Evolutionary conservation across 35 echinoderm and acorn worm genomes (phyloP).

Genomic region (Lytechinus pictus): DNA sequence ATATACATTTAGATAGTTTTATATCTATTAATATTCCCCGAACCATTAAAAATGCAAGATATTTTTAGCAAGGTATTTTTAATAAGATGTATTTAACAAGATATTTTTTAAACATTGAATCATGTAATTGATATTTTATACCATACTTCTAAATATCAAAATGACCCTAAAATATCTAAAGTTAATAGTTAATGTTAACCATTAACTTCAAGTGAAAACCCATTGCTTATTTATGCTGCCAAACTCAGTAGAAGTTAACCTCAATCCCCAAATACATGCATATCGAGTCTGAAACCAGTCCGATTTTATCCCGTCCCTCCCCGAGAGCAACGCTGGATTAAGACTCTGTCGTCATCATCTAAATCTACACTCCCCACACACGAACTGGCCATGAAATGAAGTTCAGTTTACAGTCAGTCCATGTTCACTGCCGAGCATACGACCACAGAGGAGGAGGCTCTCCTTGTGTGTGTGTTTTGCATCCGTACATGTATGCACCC

Average conservation of each 20-base stretch:
- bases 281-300: background rate
- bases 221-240: background rate
- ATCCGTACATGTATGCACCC: background rate
- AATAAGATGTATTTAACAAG: no score
- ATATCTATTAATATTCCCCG: background rate
- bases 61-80: no score
- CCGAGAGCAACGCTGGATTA: background rate
- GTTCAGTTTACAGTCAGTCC: background rate
- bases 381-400: conserved; percentile 14
- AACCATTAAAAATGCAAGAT: no score
- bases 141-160: no score
- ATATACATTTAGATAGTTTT: background rate
- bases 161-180: no score
- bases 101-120: no score
- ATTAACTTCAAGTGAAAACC: background rate
- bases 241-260: background rate
- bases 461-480: conserved; percentile 18
- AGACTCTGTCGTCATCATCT: conserved; percentile 40
- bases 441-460: background rate
- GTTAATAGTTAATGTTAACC: no score
- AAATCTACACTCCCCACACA: background rate
- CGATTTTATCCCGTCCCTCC: background rate
- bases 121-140: no score
- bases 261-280: background rate
- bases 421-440: background rate